phyloP scores from a whole-genome alignment of 2,113 vertebrate genomes.

The Atlantisia rogersi region DNA sequence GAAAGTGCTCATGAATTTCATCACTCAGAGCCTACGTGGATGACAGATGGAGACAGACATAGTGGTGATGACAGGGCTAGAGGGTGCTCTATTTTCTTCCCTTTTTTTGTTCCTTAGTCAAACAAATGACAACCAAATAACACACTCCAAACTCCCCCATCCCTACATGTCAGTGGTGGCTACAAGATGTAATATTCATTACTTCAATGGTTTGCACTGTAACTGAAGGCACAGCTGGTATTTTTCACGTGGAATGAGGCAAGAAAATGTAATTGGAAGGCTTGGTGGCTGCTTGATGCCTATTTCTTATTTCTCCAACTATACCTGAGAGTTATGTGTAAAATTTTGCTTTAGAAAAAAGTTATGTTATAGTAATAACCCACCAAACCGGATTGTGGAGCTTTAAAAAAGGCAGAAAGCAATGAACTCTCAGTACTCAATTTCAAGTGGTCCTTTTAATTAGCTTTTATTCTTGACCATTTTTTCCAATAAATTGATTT shows the following conservation, averaged over 20 bases:
- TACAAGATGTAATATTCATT: neutral
- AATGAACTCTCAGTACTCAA: neutral
- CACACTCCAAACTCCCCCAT: neutral
- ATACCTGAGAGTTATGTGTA: neutral
- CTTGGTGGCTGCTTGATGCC: neutral
- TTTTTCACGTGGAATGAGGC: neutral
- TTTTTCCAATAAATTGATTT: neutral
- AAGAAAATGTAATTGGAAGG: slow-evolving; percentile 13
- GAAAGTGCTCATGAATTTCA: neutral
- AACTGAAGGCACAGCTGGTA: neutral
- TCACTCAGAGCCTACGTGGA: neutral
- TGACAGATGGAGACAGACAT: neutral
- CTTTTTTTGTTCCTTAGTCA: neutral
- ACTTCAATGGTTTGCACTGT: neutral
- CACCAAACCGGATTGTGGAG: neutral
- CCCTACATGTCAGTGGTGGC: neutral
- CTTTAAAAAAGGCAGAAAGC: neutral
- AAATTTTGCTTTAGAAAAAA: neutral
- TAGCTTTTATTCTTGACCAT: neutral
- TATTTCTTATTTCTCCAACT: slow-evolving; percentile 10
- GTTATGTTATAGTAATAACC: neutral
- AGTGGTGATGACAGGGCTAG: neutral
- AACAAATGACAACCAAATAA: neutral
- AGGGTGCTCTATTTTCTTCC: neutral
- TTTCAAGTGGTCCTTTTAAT: neutral